Conservation (phyloP, 2,888 invertebrate species). For the Pristionchus mayeri region DNA sequence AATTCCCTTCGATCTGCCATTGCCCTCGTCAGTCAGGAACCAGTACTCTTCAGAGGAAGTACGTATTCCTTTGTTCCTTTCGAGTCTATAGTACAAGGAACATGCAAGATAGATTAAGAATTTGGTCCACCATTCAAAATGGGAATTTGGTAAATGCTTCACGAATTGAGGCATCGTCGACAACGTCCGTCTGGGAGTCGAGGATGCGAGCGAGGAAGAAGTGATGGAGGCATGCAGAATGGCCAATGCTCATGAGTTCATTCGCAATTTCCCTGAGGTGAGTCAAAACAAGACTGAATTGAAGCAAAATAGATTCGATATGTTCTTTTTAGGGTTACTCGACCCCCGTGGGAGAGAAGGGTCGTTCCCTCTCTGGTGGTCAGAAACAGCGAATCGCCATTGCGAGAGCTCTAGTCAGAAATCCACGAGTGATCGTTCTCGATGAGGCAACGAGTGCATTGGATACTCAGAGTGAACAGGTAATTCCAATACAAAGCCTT, state of each 20-base stretch:
- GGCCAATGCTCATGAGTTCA: slow-evolving; percentile 77
- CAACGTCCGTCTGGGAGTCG: slow-evolving; percentile 13
- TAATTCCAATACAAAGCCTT: background rate
- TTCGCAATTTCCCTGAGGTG: slow-evolving; percentile 65
- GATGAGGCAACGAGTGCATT: slow-evolving; percentile 42
- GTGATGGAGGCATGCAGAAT: slow-evolving; percentile 73
- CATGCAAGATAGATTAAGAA: too few species aligned
- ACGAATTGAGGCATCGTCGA: slow-evolving; percentile 9
- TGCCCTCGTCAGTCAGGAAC: slow-evolving; percentile 93
- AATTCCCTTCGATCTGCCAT: slow-evolving; percentile 84
- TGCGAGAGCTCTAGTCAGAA: slow-evolving; percentile 34
- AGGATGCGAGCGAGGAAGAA: slow-evolving; percentile 63
- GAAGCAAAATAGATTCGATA: background rate
- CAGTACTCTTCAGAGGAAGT: slow-evolving; percentile 84
- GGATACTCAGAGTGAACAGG: slow-evolving; percentile 41
- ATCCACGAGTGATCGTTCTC: slow-evolving; percentile 17
- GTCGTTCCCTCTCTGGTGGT: slow-evolving; percentile 34
- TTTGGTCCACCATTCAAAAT: background rate
- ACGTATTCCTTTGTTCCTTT: too few species aligned
- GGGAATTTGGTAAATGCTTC: too few species aligned
- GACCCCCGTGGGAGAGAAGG: slow-evolving; percentile 41
- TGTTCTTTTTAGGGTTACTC: background rate
- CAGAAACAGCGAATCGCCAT: slow-evolving; percentile 43
- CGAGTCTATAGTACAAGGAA: too few species aligned
- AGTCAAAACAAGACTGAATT: background rate